Evolutionary conservation across 2,113 vertebrate species (phyloP).

Genomic region (Calonectris borealis): DNA sequence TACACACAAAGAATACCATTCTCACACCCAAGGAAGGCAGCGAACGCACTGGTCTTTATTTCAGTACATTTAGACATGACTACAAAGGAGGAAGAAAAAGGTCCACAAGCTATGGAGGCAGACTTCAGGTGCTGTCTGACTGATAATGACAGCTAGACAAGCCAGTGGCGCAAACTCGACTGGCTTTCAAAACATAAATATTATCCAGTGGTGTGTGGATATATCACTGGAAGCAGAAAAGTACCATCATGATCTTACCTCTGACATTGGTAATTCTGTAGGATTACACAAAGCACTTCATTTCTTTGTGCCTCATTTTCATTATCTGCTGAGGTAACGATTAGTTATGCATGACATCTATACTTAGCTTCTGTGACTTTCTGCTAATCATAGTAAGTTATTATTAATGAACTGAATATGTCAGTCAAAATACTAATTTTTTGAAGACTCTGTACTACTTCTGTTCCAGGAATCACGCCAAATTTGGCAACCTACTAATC

Average conservation of each 20-base stretch:
- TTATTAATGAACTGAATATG: not conserved
- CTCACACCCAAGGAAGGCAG: not conserved
- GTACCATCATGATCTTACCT: not conserved
- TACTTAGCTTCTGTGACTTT: not conserved
- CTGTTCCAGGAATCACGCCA: conserved; percentile 67
- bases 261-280: not conserved
- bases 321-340: not conserved
- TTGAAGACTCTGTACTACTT: not conserved
- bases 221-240: not conserved
- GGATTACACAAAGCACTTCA: not conserved
- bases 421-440: not conserved
- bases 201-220: not conserved
- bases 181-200: not conserved
- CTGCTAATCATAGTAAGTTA: not conserved
- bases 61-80: not conserved
- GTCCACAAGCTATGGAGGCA: not conserved
- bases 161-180: not conserved
- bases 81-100: not conserved
- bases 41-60: not conserved
- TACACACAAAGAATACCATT: not conserved
- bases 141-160: not conserved
- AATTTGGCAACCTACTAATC: conserved; percentile 24
- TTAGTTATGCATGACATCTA: not conserved
- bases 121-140: not conserved
- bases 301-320: not conserved